phyloP scores from a whole-genome alignment of 2,888 invertebrate genomes.

The Sialis lutaria region DNA sequence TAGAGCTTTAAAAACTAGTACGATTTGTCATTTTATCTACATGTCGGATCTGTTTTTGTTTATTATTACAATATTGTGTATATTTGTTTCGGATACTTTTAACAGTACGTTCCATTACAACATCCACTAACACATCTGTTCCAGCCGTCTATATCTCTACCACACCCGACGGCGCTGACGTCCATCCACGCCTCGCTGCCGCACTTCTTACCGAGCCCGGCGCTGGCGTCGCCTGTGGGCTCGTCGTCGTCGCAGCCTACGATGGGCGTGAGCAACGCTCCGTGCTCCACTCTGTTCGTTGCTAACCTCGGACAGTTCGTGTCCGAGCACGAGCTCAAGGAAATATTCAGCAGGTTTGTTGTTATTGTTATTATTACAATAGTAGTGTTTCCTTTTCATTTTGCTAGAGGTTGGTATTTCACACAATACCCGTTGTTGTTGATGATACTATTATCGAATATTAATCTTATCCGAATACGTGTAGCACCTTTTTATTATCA shows the following conservation, averaged over 20 bases:
- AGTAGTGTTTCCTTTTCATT: too few relatives aligned
- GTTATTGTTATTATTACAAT: background rate
- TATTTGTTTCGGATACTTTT: too few relatives aligned
- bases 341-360: conserved; percentile 88
- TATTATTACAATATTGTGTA: too few relatives aligned
- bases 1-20: too few relatives aligned
- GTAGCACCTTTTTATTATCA: too few relatives aligned
- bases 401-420: too few relatives aligned
- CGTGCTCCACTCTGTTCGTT: conserved; percentile 95
- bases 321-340: conserved; percentile 95
- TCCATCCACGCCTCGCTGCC: conserved; percentile 57
- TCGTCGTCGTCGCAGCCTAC: conserved; percentile 54
- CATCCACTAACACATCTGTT: background rate
- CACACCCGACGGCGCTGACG: conserved; percentile 46
- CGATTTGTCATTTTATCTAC: too few relatives aligned
- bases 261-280: conserved; percentile 58
- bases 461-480: too few relatives aligned
- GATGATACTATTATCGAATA: too few relatives aligned
- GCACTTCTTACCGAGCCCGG: conserved; percentile 84
- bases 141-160: conserved; percentile 38
- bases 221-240: conserved; percentile 79
- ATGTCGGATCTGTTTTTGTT: too few relatives aligned
- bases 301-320: conserved; percentile 96
- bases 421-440: too few relatives aligned
- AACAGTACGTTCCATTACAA: too few relatives aligned